These are phyloP conservation scores for Benitochromis conjunctus DNA, from an alignment of 2,113 vertebrate genomes.

Conservation along the genomic window DNA sequence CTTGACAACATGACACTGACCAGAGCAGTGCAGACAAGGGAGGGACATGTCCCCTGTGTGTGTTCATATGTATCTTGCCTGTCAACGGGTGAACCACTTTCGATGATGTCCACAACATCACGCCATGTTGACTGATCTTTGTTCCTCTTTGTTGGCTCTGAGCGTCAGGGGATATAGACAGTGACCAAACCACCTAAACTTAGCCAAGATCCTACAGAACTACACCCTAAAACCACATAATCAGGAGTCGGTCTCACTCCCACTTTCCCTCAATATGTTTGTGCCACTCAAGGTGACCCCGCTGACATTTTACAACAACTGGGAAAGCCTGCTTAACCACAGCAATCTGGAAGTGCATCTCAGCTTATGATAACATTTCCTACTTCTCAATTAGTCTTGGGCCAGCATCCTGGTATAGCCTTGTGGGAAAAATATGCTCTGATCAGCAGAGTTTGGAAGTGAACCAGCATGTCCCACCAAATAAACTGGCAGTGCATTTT, in stretches of 20 bases:
- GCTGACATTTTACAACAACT: not conserved
- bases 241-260: not conserved
- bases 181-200: constrained; percentile 16
- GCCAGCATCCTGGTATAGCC: not conserved
- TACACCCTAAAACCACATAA: constrained; percentile 40
- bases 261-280: not conserved
- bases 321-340: constrained; percentile 4
- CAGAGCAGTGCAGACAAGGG: constrained; percentile 45
- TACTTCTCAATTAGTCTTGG: not conserved
- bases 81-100: constrained; percentile 39
- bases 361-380: not conserved
- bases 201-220: constrained; percentile 33
- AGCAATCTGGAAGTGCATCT: not conserved
- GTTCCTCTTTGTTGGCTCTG: constrained; percentile 26
- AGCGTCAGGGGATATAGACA: constrained; percentile 22
- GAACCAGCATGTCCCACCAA: not conserved
- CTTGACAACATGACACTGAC: constrained; percentile 40
- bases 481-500: not conserved
- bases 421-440: not conserved
- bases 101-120: constrained; percentile 28
- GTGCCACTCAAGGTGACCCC: constrained; percentile 1
- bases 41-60: constrained; percentile 22
- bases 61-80: constrained; percentile 22
- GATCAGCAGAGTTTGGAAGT: not conserved
- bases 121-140: constrained; percentile 37